Evolutionary conservation across 1,140 invertebrate species (phyloP).

Genomic region (Trichonephila clavipes): DNA sequence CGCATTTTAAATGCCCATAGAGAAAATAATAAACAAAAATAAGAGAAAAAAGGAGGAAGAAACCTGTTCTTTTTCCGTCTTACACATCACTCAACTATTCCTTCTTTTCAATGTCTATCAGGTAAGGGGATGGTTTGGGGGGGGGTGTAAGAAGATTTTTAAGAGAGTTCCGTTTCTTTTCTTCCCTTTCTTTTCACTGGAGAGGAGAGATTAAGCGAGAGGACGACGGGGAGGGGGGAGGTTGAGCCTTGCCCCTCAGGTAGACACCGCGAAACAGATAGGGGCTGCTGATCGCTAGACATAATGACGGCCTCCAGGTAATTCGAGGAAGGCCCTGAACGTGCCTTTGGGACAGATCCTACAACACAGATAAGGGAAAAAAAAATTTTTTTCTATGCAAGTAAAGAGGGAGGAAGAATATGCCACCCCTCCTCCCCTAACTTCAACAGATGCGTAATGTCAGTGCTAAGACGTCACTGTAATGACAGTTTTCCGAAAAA

Average conservation of each 20-base stretch:
- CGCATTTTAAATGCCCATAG: not conserved
- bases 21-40: not conserved
- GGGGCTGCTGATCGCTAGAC: conserved; percentile 39
- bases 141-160: not conserved
- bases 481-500: conserved; percentile 31
- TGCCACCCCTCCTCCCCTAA: not conserved
- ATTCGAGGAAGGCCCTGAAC: conserved; percentile 64
- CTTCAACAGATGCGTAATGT: not conserved
- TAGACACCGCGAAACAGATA: conserved; percentile 54
- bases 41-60: not conserved
- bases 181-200: not conserved
- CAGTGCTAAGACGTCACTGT: not conserved
- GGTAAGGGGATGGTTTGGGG: not conserved
- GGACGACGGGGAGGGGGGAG: not conserved
- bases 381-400: not conserved
- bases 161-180: conserved; percentile 35
- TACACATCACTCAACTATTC: conserved; percentile 60
- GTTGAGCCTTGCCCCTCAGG: not conserved
- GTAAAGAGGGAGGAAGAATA: not conserved
- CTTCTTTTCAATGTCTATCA: conserved; percentile 29
- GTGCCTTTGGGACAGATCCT: conserved; percentile 49
- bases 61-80: conserved; percentile 68
- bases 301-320: conserved; percentile 64
- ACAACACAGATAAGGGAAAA: not conserved
- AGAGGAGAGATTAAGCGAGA: not conserved